phyloP scores from a whole-genome alignment of 2,888 invertebrate species.

The Oscheius sp. region DNA sequence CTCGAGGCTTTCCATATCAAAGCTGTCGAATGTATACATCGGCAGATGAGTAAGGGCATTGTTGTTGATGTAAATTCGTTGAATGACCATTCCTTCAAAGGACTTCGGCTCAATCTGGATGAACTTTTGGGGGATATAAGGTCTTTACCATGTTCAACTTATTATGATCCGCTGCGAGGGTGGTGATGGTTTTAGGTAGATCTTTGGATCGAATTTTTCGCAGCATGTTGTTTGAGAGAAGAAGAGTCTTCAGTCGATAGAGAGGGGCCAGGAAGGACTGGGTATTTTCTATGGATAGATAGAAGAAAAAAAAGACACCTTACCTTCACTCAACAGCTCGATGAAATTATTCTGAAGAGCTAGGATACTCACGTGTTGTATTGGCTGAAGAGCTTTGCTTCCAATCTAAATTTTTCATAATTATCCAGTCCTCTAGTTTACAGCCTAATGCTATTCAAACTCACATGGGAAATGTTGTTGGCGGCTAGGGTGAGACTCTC shows the following conservation, averaged over 20 bases:
- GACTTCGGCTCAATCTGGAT: conserved; percentile 1
- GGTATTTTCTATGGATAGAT: conserved; percentile 35
- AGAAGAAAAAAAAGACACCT: conserved; percentile 7
- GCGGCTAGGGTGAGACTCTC: conserved; percentile 45
- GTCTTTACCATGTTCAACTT: conserved; percentile 31
- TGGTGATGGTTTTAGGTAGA: conserved; percentile 42
- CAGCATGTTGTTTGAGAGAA: conserved; percentile 72
- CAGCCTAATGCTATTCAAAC: too few relatives aligned
- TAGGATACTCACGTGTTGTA: conserved; percentile 37
- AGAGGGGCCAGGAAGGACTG: conserved; percentile 67
- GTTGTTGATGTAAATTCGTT: conserved; percentile 61
- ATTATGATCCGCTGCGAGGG: conserved; percentile 51
- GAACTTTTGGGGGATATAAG: neutral
- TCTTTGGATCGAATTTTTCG: conserved; percentile 41
- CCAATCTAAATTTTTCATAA: conserved; percentile 28
- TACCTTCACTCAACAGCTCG: conserved; percentile 3
- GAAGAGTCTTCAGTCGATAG: conserved; percentile 71
- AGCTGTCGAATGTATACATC: conserved; percentile 58
- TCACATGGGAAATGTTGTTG: conserved; percentile 44
- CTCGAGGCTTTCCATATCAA: conserved; percentile 49
- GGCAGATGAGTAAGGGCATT: conserved; percentile 64
- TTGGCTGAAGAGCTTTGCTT: conserved; percentile 40
- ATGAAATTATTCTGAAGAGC: conserved; percentile 53
- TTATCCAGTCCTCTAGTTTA: neutral
- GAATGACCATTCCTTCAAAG: conserved; percentile 34